Evolutionary conservation across 2,797 vertebrate genomes (phyloP).

Genomic region (Sebastolobus altivelis): DNA sequence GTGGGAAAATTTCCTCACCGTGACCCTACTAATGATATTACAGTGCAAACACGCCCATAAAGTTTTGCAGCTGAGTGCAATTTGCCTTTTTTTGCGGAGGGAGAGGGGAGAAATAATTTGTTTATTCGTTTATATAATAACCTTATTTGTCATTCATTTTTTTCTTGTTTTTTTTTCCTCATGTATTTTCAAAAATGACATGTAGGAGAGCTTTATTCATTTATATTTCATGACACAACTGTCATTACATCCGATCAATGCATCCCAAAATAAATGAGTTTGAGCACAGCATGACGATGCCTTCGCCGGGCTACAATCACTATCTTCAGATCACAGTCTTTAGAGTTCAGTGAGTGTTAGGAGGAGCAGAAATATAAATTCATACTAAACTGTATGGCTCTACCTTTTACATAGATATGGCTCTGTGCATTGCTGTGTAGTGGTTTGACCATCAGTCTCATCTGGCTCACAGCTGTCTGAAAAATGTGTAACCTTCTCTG

Average conservation of each 20-base stretch:
- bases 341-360: background rate
- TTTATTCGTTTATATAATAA: background rate
- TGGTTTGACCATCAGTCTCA: conserved; percentile 12
- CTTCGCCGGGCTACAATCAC: background rate
- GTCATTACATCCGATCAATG: background rate
- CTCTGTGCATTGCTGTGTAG: background rate
- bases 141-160: background rate
- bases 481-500: background rate
- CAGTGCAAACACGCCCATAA: too few species aligned
- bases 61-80: too few species aligned
- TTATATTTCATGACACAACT: background rate
- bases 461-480: background rate
- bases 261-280: conserved; percentile 2
- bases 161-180: background rate
- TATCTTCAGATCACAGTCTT: background rate
- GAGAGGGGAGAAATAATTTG: too few species aligned
- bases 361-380: background rate
- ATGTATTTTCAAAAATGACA: background rate
- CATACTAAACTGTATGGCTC: background rate
- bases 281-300: background rate
- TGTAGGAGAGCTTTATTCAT: background rate
- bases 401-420: background rate
- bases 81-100: too few species aligned
- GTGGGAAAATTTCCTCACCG: too few species aligned
- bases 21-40: too few species aligned